Conservation (phyloP, 2,888 invertebrate species). For the Pimpla rufipes region DNA sequence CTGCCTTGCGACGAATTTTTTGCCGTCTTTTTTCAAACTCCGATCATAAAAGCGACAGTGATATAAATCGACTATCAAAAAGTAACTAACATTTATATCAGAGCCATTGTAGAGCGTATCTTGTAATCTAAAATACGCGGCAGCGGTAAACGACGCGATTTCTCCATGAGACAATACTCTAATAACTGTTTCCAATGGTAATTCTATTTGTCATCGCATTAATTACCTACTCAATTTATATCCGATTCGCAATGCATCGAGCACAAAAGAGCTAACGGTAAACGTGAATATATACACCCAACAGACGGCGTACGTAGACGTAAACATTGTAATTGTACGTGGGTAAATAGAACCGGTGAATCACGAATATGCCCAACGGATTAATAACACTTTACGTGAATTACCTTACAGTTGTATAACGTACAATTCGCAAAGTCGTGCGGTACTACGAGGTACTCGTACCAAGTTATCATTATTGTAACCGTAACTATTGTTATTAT, state of each 20-base stretch:
- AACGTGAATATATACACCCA: conserved; percentile 38
- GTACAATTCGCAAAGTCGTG: conserved; percentile 44
- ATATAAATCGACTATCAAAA: background rate
- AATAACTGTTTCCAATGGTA: conserved; percentile 1
- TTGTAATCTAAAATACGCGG: background rate
- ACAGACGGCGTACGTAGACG: background rate
- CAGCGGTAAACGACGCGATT: background rate
- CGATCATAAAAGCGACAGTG: too few species aligned
- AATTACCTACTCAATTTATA: conserved; percentile 46
- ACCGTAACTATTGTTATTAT: conserved; percentile 18
- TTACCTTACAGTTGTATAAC: conserved; percentile 41
- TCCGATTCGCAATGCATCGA: conserved; percentile 33
- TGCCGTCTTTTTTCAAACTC: too few species aligned
- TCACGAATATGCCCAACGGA: conserved; percentile 47
- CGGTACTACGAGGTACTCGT: conserved; percentile 22
- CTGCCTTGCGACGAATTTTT: too few species aligned
- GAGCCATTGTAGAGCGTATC: background rate
- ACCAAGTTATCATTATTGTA: background rate
- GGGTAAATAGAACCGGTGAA: conserved; percentile 36
- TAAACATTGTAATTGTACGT: conserved; percentile 8
- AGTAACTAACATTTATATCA: background rate
- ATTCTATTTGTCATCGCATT: conserved; percentile 57
- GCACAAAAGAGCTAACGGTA: conserved; percentile 40
- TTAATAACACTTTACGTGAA: conserved; percentile 56
- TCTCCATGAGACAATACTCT: conserved; percentile 1